A percentile compares a stretch with the other conserved stretches of the same genome.
phyloP scores from a whole-genome alignment of 1,140 invertebrate genomes.

The Drosophila neocordata region DNA sequence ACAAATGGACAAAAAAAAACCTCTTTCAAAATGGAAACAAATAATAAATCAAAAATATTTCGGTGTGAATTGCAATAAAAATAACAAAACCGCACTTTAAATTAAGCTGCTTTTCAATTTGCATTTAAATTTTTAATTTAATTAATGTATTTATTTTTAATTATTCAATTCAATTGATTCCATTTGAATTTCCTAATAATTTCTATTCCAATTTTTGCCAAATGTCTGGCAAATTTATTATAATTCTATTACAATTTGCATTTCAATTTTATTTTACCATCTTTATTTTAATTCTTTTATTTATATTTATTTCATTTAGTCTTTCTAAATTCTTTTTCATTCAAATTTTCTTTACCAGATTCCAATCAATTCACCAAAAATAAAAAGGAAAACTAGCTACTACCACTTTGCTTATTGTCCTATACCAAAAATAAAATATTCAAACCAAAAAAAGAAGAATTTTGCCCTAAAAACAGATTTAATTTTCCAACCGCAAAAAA shows the following conservation, averaged over 20 bases:
- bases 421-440: slow-evolving; percentile 50
- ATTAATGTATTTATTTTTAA: no score
- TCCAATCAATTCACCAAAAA: slow-evolving; percentile 27
- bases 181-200: no score
- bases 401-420: slow-evolving; percentile 26
- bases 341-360: neutral
- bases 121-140: no score
- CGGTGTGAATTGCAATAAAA: no score
- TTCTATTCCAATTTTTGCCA: no score
- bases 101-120: no score
- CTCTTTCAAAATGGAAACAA: no score
- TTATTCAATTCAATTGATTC: no score
- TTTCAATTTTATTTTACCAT: neutral
- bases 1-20: no score
- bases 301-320: no score
- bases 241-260: neutral
- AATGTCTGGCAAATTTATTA: neutral
- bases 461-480: slow-evolving; percentile 56
- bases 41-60: no score
- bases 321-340: slow-evolving; percentile 9
- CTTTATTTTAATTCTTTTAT: neutral
- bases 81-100: no score
- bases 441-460: slow-evolving; percentile 19
- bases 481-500: slow-evolving; percentile 49
- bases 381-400: slow-evolving; percentile 20